Evolutionary conservation across 2,113 vertebrate species (phyloP), one percentile per base, ranked within the genome.

Genomic region (Polypterus senegalus): DNA sequence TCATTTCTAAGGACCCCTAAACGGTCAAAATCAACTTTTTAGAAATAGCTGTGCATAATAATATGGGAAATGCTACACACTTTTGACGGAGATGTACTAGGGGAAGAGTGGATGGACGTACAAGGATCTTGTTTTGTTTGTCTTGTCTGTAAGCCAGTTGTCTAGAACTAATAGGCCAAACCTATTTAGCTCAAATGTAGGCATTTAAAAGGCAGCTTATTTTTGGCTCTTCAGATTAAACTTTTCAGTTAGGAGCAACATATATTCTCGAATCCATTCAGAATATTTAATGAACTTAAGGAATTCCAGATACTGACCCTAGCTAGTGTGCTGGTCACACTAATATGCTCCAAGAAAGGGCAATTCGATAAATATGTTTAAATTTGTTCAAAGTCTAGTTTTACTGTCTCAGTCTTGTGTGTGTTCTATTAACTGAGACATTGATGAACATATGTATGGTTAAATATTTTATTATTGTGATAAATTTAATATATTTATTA

Each of bases 321-420:
- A 27, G 27, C 27, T 74, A 73, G 77, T 69, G 78, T 79, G 82
- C 82, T 75, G 82, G 79, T 70, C 80, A 81, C 79, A 67, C 80
- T 78, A 57, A 45, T 47, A 72, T 62, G 47, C 65, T 67, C 48
- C 3, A 54, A 47, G 47, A 67, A 65, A 27, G 27, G 27, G 27
- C 59, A 47, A 57, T 52, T 61, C 58, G 47, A 46, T 59, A 45
- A 62, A 55, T 65, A 56, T 68, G 65, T 63, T 27, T 7, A 53
- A 63, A 51, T 5, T 7, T 45, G 46, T 9, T 58, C 43, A 8
- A 55, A 9, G 5, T 65, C 27, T 46, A 54, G 43, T 58, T 43
- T 66, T 49, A 51, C 9, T 51, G 48, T 4, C 7, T 10, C 7
- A 8, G 4, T 4, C 51, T 52, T 52, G 7, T 52, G 51, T 7